These are phyloP conservation scores for Neopipo cinnamomea DNA, from an alignment of 2,113 vertebrate species.

Conservation along the genomic window DNA sequence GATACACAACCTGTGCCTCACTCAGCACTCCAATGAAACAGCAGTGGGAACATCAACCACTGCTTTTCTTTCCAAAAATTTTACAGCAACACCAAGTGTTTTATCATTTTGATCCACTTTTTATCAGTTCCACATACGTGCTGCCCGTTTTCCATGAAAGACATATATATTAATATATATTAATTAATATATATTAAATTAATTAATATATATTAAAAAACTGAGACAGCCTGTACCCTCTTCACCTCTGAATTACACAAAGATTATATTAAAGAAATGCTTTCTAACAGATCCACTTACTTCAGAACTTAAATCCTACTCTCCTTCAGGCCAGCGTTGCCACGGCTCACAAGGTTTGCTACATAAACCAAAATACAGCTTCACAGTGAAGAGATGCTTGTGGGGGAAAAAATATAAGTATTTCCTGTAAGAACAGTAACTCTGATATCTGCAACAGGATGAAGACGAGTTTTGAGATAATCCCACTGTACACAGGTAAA, in stretches of 20 bases:
- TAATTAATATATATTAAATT: background rate
- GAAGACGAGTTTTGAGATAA: background rate
- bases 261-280: background rate
- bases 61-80: too few relatives aligned
- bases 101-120: background rate
- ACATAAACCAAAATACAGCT: background rate
- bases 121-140: background rate
- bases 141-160: fast-evolving
- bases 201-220: background rate
- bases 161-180: too few relatives aligned
- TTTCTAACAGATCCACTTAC: background rate
- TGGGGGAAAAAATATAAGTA: fast-evolving
- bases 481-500: background rate
- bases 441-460: background rate
- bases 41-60: fast-evolving
- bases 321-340: background rate
- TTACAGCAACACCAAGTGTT: too few relatives aligned
- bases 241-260: background rate
- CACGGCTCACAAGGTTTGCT: background rate
- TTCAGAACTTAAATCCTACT: background rate
- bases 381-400: too few relatives aligned
- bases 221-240: background rate
- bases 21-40: background rate
- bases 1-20: fast-evolving
- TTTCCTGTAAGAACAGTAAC: background rate